phyloP scores from a whole-genome alignment of 1,140 invertebrate genomes.

The Hycleus phaleratus region DNA sequence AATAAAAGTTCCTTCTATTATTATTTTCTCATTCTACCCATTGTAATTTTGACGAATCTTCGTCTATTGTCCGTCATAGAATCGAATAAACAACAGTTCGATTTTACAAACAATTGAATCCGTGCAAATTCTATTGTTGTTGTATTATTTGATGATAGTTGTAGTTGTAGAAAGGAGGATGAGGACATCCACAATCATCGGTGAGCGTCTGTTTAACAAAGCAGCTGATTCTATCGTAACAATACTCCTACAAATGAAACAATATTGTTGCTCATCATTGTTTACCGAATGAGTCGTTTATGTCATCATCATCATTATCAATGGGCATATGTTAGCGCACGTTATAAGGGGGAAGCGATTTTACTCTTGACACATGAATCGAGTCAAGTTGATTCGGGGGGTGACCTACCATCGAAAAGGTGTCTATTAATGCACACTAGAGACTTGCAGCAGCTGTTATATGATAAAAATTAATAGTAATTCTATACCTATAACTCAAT shows the following conservation, averaged over 20 bases:
- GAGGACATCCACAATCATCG: not conserved
- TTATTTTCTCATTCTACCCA: no score
- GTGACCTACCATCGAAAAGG: no score
- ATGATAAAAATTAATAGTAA: no score
- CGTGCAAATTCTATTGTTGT: constrained; percentile 5
- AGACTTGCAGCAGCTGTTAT: no score
- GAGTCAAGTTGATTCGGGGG: no score
- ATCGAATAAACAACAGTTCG: not conserved
- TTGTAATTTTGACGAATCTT: no score
- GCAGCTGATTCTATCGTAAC: constrained; percentile 9
- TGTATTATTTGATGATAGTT: constrained; percentile 2
- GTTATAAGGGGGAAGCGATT: not conserved
- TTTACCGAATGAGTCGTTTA: constrained; percentile 10
- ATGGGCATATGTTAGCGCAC: constrained; percentile 4
- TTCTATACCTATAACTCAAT: no score
- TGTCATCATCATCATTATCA: constrained; percentile 1
- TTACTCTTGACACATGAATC: no score
- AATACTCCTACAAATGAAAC: constrained; percentile 8
- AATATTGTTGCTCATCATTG: constrained; percentile 12
- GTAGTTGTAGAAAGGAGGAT: not conserved
- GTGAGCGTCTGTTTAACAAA: not conserved
- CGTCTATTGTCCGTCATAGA: no score
- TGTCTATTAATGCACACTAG: no score
- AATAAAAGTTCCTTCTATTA: no score
- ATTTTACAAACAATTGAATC: constrained; percentile 11